Percentiles rank a stretch among this genome's conserved stretches.
Conservation (phyloP, 2,113 vertebrate genomes). For the Pomatostomus ruficeps region DNA sequence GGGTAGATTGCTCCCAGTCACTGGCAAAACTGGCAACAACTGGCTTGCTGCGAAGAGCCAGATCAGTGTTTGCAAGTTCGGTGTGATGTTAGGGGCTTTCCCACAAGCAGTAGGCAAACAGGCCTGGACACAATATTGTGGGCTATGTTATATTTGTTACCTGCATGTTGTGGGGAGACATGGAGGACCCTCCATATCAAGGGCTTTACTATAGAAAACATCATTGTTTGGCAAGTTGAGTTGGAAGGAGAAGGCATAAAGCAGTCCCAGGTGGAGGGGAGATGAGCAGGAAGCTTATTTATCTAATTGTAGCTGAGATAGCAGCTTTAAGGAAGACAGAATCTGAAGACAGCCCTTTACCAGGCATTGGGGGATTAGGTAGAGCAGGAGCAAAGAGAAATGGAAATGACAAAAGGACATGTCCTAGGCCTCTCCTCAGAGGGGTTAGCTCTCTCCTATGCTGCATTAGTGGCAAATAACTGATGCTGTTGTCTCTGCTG, state of each 20-base stretch:
- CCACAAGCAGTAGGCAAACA: not conserved
- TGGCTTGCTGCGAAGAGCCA: not conserved
- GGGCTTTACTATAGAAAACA: not conserved
- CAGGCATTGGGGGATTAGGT: not conserved
- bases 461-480: not conserved
- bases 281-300: not conserved
- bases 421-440: not conserved
- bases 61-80: constrained; percentile 1
- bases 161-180: not conserved
- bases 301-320: not conserved
- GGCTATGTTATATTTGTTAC: not conserved
- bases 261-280: not conserved
- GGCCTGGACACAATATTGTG: not conserved
- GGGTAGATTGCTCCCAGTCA: not conserved
- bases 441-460: not conserved
- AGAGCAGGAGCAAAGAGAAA: not conserved
- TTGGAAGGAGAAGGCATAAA: not conserved
- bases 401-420: constrained; percentile 5
- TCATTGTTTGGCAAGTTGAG: not conserved
- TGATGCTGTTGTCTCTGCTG: not conserved
- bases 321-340: not conserved
- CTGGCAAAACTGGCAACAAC: not conserved
- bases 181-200: not conserved
- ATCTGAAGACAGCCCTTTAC: not conserved
- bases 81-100: not conserved